A percentile compares a stretch with the other conserved stretches of the same genome.
Evolutionary conservation across 2,113 vertebrate species (phyloP).

Genomic region (Tetrax tetrax): DNA sequence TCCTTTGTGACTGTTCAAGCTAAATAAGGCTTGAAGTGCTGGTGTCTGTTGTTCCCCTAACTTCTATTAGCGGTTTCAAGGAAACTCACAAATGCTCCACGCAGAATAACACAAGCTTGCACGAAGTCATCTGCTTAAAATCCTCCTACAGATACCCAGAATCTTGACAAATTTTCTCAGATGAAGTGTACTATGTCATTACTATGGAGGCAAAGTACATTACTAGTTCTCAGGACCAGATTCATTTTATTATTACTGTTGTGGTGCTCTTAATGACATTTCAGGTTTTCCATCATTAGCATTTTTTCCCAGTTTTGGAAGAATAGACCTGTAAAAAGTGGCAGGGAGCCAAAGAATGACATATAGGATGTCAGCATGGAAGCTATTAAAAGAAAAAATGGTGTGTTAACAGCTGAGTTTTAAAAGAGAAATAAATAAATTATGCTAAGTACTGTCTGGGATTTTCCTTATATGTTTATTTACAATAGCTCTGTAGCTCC

Average conservation of each 20-base stretch:
- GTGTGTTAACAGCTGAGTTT: not conserved
- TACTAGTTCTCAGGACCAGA: not conserved
- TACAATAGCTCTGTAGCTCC: not conserved
- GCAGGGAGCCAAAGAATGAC: not conserved
- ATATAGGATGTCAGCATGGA: not conserved
- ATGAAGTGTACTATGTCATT: not conserved
- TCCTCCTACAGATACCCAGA: not conserved
- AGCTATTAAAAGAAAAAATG: not conserved
- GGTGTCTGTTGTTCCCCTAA: not conserved
- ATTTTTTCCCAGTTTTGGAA: not conserved
- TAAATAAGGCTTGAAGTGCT: slow-evolving; percentile 53
- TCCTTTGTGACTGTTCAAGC: slow-evolving; percentile 58
- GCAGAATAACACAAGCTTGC: not conserved
- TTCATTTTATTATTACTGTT: not conserved
- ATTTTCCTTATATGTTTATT: not conserved
- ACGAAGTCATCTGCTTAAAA: not conserved
- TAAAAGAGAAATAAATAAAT: slow-evolving; percentile 4
- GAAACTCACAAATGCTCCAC: slow-evolving; percentile 13
- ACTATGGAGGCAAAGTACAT: not conserved
- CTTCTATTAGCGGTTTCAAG: slow-evolving; percentile 12
- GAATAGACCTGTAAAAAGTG: not conserved
- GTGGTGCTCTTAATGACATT: not conserved
- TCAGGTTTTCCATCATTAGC: not conserved
- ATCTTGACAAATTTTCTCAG: not conserved
- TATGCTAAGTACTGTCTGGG: not conserved